Percentiles rank a stretch among this genome's conserved stretches.
Conservation (phyloP, 2,797 vertebrate genomes). For the Loris lydekkerianus region DNA sequence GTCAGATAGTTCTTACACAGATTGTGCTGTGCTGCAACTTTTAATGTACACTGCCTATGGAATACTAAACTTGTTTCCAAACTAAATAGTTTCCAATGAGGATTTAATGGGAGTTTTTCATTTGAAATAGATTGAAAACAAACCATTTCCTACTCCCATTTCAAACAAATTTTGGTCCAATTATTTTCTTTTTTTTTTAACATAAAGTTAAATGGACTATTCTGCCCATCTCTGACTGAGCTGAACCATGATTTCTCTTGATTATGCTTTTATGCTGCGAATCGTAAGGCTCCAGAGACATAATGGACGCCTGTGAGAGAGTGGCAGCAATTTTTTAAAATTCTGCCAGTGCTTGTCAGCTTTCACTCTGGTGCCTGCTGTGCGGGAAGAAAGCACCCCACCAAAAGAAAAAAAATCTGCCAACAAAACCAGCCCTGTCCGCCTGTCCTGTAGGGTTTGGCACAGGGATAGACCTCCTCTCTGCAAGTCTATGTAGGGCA, state of each 20-base stretch:
- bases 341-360: constrained; percentile 87
- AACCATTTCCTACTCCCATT: constrained; percentile 90
- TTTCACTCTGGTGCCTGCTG: constrained; percentile 86
- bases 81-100: constrained; percentile 90
- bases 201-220: constrained; percentile 91
- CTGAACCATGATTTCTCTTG: constrained; percentile 90
- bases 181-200: constrained; percentile 91
- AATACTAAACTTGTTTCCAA: constrained; percentile 88
- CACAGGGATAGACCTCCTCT: constrained; percentile 73
- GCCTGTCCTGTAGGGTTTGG: constrained; percentile 78
- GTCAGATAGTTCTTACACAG: constrained; percentile 75
- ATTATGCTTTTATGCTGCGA: constrained; percentile 91
- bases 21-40: constrained; percentile 70
- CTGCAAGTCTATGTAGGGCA: constrained; percentile 69
- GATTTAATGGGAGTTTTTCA: constrained; percentile 88
- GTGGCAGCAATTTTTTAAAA: constrained; percentile 88
- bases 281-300: constrained; percentile 86
- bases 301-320: constrained; percentile 89
- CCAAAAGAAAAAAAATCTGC: constrained; percentile 64
- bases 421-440: constrained; percentile 84
- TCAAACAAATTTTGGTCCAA: constrained; percentile 90
- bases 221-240: constrained; percentile 90
- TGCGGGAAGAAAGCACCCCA: constrained; percentile 87
- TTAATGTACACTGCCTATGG: constrained; percentile 75
- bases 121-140: constrained; percentile 91